Conservation (phyloP, 2,113 vertebrate species). For the Procapra przewalskii region DNA sequence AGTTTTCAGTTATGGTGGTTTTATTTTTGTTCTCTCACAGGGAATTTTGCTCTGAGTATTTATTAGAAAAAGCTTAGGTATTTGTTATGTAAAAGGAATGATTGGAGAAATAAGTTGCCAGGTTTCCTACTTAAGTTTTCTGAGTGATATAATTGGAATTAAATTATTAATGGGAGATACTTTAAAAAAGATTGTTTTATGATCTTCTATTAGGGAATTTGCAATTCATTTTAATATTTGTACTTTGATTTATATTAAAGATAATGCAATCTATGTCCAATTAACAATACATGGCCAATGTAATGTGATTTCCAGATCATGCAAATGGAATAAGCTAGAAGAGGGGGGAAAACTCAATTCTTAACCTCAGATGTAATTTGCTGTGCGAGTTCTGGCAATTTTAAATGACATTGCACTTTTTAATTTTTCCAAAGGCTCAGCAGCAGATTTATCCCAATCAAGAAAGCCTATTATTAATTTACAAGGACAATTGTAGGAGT, state of each 20-base stretch:
- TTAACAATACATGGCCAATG: conserved; percentile 93
- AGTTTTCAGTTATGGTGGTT: conserved; percentile 43
- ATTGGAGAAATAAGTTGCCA: conserved; percentile 82
- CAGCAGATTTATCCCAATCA: conserved; percentile 90
- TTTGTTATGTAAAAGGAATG: conserved; percentile 76
- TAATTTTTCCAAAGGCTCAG: conserved; percentile 88
- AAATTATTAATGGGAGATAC: conserved; percentile 94
- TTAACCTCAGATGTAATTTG: conserved; percentile 91
- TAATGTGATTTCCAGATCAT: conserved; percentile 92
- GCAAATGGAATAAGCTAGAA: conserved; percentile 88
- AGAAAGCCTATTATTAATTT: conserved; percentile 89
- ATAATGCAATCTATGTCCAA: conserved; percentile 94
- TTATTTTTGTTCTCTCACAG: conserved; percentile 47
- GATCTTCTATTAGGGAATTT: conserved; percentile 93
- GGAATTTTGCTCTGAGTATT: conserved; percentile 61
- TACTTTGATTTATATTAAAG: conserved; percentile 94
- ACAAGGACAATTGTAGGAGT: conserved; percentile 88
- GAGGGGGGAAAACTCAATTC: conserved; percentile 82
- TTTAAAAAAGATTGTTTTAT: conserved; percentile 94
- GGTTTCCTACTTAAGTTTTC: conserved; percentile 83
- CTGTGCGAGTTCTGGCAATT: conserved; percentile 87
- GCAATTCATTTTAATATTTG: conserved; percentile 95
- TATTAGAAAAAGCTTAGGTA: conserved; percentile 62
- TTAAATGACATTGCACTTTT: conserved; percentile 92
- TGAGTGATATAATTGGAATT: conserved; percentile 91